These are phyloP conservation scores for Arenicola marina DNA, from an alignment of 2,888 invertebrate genomes.

Conservation along the genomic window DNA sequence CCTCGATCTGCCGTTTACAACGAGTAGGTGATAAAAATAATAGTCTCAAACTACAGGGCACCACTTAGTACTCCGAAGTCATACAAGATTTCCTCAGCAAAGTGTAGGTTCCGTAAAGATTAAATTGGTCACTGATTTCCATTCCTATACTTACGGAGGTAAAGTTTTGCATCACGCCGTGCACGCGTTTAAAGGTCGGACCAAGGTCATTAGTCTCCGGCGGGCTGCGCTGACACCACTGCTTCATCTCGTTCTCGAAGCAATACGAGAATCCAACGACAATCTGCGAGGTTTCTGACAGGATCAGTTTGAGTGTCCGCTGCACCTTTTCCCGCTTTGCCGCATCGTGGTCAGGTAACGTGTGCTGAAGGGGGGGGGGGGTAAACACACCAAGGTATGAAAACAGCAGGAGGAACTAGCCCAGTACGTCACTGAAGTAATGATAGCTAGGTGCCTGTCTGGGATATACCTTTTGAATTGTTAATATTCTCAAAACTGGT, in stretches of 20 bases:
- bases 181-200: conserved; percentile 47
- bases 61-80: too few relatives aligned
- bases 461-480: too few relatives aligned
- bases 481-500: too few relatives aligned
- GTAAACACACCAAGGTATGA: too few relatives aligned
- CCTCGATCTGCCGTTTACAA: too few relatives aligned
- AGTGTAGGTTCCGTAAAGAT: too few relatives aligned
- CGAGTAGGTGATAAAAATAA: too few relatives aligned
- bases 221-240: conserved; percentile 50
- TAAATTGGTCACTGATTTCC: too few relatives aligned
- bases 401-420: background rate
- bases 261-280: conserved; percentile 49
- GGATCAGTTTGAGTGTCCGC: conserved; percentile 40
- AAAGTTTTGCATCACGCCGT: conserved; percentile 43
- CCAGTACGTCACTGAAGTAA: background rate
- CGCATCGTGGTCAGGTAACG: conserved; percentile 35
- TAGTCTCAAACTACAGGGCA: too few relatives aligned
- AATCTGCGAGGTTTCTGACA: conserved; percentile 52
- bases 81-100: too few relatives aligned
- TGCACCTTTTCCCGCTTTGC: conserved; percentile 35
- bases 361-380: conserved; percentile 30
- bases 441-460: background rate
- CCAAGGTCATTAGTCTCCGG: conserved; percentile 46
- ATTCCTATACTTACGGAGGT: conserved; percentile 26
- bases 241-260: conserved; percentile 51